Conservation (phyloP, 2,113 vertebrate genomes). For the Menidia beryllina region DNA sequence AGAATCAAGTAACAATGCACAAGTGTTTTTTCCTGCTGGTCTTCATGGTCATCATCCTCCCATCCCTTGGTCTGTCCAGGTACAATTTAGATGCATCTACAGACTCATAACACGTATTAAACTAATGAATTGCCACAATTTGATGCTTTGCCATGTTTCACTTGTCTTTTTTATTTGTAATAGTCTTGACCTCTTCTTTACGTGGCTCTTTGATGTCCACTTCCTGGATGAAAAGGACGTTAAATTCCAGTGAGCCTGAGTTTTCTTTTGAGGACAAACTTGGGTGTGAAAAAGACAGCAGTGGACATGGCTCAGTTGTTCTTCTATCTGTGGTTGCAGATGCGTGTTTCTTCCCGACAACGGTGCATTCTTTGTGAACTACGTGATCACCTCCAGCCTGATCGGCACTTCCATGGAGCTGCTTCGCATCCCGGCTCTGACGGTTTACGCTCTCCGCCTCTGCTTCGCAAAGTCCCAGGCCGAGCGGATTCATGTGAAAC, state of each 20-base stretch:
- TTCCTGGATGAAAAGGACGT: slow-evolving; percentile 89
- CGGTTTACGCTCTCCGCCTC: slow-evolving; percentile 88
- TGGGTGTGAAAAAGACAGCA: background rate
- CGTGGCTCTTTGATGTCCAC: slow-evolving; percentile 93
- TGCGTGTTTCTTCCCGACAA: slow-evolving; percentile 98
- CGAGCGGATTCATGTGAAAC: slow-evolving; percentile 90
- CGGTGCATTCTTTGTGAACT: slow-evolving; percentile 96
- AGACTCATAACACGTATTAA: background rate
- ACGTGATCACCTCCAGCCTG: slow-evolving; percentile 92
- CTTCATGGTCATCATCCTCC: slow-evolving; percentile 98
- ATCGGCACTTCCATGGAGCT: slow-evolving; percentile 93
- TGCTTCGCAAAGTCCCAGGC: slow-evolving; percentile 93
- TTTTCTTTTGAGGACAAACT: background rate
- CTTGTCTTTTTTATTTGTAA: background rate
- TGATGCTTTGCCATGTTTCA: background rate
- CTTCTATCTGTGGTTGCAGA: slow-evolving; percentile 71
- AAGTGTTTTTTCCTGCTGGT: slow-evolving; percentile 96
- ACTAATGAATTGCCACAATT: background rate
- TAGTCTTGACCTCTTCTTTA: slow-evolving; percentile 94
- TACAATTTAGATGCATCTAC: slow-evolving; percentile 60
- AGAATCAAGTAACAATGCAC: slow-evolving; percentile 95
- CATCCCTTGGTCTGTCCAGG: slow-evolving; percentile 95
- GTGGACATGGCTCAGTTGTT: background rate
- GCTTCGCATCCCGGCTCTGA: slow-evolving; percentile 89
- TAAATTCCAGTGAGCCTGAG: slow-evolving; percentile 91